Evolutionary conservation across 2,888 invertebrate species (phyloP), one percentile per base, ranked within the genome.

Genomic region (Theodoxus fluviatilis): DNA sequence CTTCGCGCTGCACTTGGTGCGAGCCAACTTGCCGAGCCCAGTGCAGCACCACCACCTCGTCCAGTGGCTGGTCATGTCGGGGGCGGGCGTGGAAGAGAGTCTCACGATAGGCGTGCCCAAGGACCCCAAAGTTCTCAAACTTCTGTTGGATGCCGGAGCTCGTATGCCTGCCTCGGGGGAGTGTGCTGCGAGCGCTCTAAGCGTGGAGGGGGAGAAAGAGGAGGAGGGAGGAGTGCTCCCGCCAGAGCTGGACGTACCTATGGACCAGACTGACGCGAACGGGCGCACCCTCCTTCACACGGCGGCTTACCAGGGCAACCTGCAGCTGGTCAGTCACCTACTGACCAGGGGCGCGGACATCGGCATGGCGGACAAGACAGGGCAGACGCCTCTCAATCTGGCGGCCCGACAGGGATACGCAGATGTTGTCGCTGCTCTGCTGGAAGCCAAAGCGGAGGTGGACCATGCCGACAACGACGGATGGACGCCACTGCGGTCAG

Each of bases 91-190:
- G 15, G 84, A 85, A 67, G 78, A 81, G 71, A 81, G 85, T 74
- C 74, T 86, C 49, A 71, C 73, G 47, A 76, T 78, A 43, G 83
- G 82, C 4, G 69, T 85, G 63, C 84, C 84, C 33, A 84, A 83
- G 69, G 86, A 86, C 68, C 80, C 80, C 70, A 82, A 81, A 72
- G 85, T 84, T 33, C 76, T 85, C 37, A 84, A 96, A 86, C 88
- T 96, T n/a, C 90, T 97, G 0, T 88, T 96, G 64, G 96, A 96
- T 85, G 94, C 93, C 80, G 96, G 95, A 72, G 95, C 96, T 1
- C 95, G 95, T 85, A 92, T 94, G 0, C 96, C 97, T 83, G 92
- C 94, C 69, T 91, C 94, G 47, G 94, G 95, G 35, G 94, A 94
- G 0, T 94, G 94, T 22, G 93, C 94, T 6, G 76, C 76, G n/a